Percentiles rank a stretch among this genome's conserved stretches.
Evolutionary conservation across 2,888 invertebrate genomes (phyloP).

Genomic region (Spodoptera picta): DNA sequence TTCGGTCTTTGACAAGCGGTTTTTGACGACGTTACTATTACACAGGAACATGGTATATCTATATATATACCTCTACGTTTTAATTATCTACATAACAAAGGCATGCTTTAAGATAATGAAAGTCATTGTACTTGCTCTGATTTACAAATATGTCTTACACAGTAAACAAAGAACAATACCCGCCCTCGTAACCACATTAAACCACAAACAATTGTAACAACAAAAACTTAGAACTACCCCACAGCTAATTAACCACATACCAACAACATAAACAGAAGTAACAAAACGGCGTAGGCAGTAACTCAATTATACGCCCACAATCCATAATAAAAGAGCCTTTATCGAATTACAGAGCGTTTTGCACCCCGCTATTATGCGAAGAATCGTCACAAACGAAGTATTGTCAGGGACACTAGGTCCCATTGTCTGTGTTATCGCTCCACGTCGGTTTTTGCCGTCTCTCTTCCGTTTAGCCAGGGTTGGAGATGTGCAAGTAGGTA

Average conservation of each 20-base stretch:
- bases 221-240: conserved; percentile 1
- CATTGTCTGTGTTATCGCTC: conserved; percentile 86
- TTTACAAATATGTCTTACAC: too few species aligned
- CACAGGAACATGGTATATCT: too few species aligned
- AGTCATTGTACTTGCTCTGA: too few species aligned
- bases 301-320: conserved; percentile 85
- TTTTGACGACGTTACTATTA: too few species aligned
- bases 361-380: conserved; percentile 85
- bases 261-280: conserved; percentile 68
- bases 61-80: too few species aligned
- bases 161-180: too few species aligned
- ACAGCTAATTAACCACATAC: conserved; percentile 57
- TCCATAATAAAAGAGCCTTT: conserved; percentile 83
- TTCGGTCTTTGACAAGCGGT: too few species aligned
- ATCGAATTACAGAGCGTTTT: conserved; percentile 84
- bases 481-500: conserved; percentile 69
- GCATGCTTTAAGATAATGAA: too few species aligned
- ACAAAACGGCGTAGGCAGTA: conserved; percentile 73
- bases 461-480: conserved; percentile 79
- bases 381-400: conserved; percentile 88
- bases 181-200: neutral
- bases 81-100: too few species aligned
- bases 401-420: conserved; percentile 85
- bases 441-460: conserved; percentile 84
- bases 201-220: neutral